Conservation (phyloP, 2,888 invertebrate genomes). For the Callimorpha dominula region DNA sequence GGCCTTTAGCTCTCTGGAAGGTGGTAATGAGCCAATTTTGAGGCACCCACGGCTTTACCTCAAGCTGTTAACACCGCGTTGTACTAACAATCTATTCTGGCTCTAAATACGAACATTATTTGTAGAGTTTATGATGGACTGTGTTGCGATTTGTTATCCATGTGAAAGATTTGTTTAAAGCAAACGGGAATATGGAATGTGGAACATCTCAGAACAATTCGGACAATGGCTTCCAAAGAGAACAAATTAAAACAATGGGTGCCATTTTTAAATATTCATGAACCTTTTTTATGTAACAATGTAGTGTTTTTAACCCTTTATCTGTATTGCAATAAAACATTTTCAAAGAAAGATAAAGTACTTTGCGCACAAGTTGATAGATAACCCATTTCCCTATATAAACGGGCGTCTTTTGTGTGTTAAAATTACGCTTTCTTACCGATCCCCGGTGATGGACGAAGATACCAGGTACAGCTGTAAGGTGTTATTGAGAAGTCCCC, state of each 20-base stretch:
- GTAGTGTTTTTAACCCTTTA: conserved; percentile 29
- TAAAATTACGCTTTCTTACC: conserved; percentile 54
- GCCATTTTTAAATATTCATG: conserved; percentile 34
- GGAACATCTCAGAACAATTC: conserved; percentile 26
- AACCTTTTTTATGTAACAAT: conserved; percentile 31
- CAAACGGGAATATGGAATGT: conserved; percentile 24
- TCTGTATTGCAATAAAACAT: conserved; percentile 53
- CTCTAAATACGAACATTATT: conserved; percentile 44
- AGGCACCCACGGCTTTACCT: conserved; percentile 59
- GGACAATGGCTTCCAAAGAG: conserved; percentile 18
- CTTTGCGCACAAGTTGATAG: conserved; percentile 48
- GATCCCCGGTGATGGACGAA: conserved; percentile 24
- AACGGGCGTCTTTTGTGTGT: conserved; percentile 60
- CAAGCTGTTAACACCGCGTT: conserved; percentile 59
- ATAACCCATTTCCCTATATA: conserved; percentile 69
- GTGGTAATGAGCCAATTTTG: conserved; percentile 70
- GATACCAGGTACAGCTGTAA: conserved; percentile 60
- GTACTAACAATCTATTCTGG: conserved; percentile 53
- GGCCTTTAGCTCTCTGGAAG: conserved; percentile 61
- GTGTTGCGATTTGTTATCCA: conserved; percentile 36
- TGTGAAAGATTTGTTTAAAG: conserved; percentile 25
- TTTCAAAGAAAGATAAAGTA: conserved; percentile 52
- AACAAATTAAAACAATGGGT: conserved; percentile 28
- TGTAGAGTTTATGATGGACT: conserved; percentile 43
- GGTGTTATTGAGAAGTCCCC: conserved; percentile 74